Evolutionary conservation across 2,113 vertebrate species (phyloP), one percentile per base, ranked within the genome.

Genomic region (Haemorhous mexicanus): DNA sequence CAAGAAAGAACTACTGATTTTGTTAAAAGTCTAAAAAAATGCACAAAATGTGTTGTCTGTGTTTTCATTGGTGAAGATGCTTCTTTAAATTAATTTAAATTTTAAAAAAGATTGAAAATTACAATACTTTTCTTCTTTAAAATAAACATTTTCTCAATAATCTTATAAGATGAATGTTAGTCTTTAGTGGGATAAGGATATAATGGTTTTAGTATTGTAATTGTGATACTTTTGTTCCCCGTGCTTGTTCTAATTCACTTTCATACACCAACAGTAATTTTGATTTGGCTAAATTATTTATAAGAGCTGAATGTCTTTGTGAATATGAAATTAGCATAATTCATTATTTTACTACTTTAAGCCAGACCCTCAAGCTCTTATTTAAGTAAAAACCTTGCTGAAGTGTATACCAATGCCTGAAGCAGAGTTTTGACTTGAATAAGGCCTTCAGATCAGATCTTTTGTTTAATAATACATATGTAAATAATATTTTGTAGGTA

Each of bases 281-380:
- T 68, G 27, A 81, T 67, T 70, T 64, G 18, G 6, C 14, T 87
- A 81, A 89, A 94, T 94, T 91, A 91, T 92, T 90, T 89, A 68
- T 87, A 47, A 61, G 41, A 47, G 6, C 46, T 69, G 69, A 93
- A 81, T 63, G 53, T 77, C 59, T 90, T 89, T 94, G 30, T 1
- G 6, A 92, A 87, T 84, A 84, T 53, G 16, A 84, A 93, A 90
- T 94, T 56, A 89, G 7, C 63, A 55, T 81, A 92, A 82, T 89
- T 93, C 27, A 55, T 90, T 75, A 84, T 70, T 84, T 87, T n/a
- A 55, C 19, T 68, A 28, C 52, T 94, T 86, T 61, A 72, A 91
- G 52, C 52, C 44, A 94, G 76, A 87, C 74, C 47, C n/a, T 92
- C 41, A 35, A 81, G 33, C 17, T 88, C 41, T 74, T 79, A 35